phyloP scores from a whole-genome alignment of 2,113 vertebrate species.

The Neolamprologus modestus region DNA sequence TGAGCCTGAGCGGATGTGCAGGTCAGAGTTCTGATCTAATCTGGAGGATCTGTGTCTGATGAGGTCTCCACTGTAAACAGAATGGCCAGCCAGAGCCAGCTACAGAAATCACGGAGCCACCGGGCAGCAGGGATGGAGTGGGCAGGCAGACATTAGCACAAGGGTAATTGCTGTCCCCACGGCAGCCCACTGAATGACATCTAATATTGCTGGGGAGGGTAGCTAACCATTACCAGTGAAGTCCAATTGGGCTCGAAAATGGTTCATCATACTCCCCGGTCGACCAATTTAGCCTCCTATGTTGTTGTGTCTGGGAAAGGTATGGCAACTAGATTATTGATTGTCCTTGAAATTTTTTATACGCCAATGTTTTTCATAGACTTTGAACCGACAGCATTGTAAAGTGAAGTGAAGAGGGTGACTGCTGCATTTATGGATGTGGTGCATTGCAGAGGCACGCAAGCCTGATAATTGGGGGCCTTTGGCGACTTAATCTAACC shows the following conservation, averaged over 20 bases:
- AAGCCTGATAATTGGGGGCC: constrained; percentile 28
- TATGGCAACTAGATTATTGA: constrained; percentile 48
- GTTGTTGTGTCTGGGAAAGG: constrained; percentile 37
- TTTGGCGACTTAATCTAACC: constrained; percentile 19
- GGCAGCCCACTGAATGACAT: constrained; percentile 54
- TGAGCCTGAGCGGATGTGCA: constrained; percentile 19
- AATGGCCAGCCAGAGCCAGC: constrained; percentile 20
- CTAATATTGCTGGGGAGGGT: constrained; percentile 47
- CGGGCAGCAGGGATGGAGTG: constrained; percentile 14
- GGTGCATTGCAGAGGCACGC: constrained; percentile 27
- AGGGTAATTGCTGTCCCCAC: constrained; percentile 62
- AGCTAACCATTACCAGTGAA: constrained; percentile 55
- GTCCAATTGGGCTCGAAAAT: constrained; percentile 62
- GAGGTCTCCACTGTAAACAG: constrained; percentile 49
- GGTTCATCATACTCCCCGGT: constrained; percentile 50
- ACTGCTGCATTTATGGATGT: constrained; percentile 24
- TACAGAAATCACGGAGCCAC: constrained; percentile 21
- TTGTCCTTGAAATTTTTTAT: constrained; percentile 51
- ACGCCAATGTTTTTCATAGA: constrained; percentile 27
- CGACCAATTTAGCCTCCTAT: constrained; percentile 41
- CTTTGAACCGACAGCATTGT: constrained; percentile 27
- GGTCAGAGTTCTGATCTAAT: constrained; percentile 55
- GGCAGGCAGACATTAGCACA: constrained; percentile 54
- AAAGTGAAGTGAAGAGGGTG: constrained; percentile 4
- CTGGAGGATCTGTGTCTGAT: constrained; percentile 43